These are phyloP conservation scores for Anguilla rostrata DNA, from an alignment of 2,113 vertebrate species.

Conservation along the genomic window DNA sequence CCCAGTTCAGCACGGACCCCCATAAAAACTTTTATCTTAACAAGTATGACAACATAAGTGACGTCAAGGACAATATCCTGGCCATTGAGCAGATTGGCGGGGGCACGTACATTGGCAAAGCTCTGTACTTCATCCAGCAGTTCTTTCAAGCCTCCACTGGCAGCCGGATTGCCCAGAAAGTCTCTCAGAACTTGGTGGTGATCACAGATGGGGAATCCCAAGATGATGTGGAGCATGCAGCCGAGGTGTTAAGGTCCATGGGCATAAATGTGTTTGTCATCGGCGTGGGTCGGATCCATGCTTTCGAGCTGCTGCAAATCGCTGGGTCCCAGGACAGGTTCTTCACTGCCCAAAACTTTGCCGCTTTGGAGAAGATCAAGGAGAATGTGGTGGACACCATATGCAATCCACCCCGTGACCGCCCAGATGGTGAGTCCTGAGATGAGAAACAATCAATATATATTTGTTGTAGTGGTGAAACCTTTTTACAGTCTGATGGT, in stretches of 20 bases:
- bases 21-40: slow-evolving; percentile 68
- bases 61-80: slow-evolving; percentile 51
- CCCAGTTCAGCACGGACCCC: slow-evolving; percentile 66
- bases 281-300: slow-evolving; percentile 56
- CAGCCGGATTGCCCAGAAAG: slow-evolving; percentile 41
- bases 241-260: slow-evolving; percentile 41
- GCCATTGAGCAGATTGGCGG: slow-evolving; percentile 40
- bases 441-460: background rate
- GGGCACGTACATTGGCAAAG: slow-evolving; percentile 57
- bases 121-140: slow-evolving; percentile 47
- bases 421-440: background rate
- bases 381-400: slow-evolving; percentile 60
- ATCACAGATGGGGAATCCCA: slow-evolving; percentile 71
- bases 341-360: slow-evolving; percentile 59
- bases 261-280: slow-evolving; percentile 65
- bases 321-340: slow-evolving; percentile 45
- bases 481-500: slow-evolving; percentile 2
- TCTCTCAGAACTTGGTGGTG: slow-evolving; percentile 73
- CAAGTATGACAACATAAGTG: slow-evolving; percentile 34
- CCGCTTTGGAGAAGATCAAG: slow-evolving; percentile 50
- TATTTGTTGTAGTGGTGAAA: slow-evolving; percentile 12
- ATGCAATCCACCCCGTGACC: slow-evolving; percentile 28
- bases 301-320: slow-evolving; percentile 63
- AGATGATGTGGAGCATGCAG: slow-evolving; percentile 52
- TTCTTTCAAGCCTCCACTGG: slow-evolving; percentile 63